Conservation (phyloP, 2,113 vertebrate genomes). For the Dicerorhinus sumatrensis region DNA sequence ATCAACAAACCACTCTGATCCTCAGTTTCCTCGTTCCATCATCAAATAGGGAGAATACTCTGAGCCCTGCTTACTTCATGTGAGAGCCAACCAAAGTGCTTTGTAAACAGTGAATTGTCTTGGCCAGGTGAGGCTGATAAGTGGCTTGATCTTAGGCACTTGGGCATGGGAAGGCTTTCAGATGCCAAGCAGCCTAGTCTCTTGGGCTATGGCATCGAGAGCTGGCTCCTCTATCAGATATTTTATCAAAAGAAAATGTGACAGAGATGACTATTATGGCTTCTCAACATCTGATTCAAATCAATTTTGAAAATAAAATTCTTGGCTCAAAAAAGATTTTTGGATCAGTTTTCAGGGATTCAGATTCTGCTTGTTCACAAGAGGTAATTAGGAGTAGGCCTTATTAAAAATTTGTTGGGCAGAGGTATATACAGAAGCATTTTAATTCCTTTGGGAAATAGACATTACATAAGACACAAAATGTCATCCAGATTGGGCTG, state of each 20-base stretch:
- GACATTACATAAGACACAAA: constrained; percentile 64
- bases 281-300: constrained; percentile 15
- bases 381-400: not conserved
- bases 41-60: not conserved
- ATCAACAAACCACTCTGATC: not conserved
- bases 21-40: not conserved
- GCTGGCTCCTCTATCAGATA: not conserved
- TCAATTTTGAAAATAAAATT: constrained; percentile 58
- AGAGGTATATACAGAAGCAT: constrained; percentile 42
- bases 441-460: constrained; percentile 56
- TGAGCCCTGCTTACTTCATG: not conserved
- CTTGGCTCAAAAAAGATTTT: constrained; percentile 15
- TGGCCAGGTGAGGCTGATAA: not conserved
- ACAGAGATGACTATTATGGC: not conserved
- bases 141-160: not conserved
- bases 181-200: not conserved
- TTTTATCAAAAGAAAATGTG: not conserved
- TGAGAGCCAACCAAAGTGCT: not conserved
- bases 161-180: not conserved
- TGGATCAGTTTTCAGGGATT: not conserved
- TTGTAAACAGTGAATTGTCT: not conserved
- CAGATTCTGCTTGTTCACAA: constrained; percentile 22
- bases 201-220: not conserved
- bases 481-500: constrained; percentile 24
- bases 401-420: constrained; percentile 58